Conservation (phyloP, 2,113 vertebrate species). For the Brachypteracias leptosomus region DNA sequence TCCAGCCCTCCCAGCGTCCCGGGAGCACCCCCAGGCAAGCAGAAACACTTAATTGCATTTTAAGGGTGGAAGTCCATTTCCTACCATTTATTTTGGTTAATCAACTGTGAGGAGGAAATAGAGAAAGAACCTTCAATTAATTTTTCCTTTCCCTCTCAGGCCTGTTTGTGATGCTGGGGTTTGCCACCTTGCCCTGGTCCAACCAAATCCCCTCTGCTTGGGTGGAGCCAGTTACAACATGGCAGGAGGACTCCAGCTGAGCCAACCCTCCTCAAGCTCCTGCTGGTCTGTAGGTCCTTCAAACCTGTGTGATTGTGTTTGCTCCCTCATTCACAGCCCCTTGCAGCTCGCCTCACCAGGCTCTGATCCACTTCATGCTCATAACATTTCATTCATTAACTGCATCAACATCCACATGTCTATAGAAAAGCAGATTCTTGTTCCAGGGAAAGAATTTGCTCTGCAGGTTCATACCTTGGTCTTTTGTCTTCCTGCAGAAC, state of each 20-base stretch:
- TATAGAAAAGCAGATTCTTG: neutral
- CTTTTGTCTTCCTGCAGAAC: neutral
- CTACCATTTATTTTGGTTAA: neutral
- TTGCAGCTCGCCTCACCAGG: neutral
- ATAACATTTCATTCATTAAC: neutral
- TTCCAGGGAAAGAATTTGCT: neutral
- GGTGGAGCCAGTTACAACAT: neutral
- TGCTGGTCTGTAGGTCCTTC: neutral
- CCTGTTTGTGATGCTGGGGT: neutral
- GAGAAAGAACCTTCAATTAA: neutral
- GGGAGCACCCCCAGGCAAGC: neutral
- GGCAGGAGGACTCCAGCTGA: neutral
- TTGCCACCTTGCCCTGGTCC: neutral
- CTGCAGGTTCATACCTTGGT: neutral
- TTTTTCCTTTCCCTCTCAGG: neutral
- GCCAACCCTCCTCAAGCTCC: neutral
- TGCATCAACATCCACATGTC: neutral
- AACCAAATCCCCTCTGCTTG: rapidly evolving
- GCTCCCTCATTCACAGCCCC: neutral
- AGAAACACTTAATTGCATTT: neutral
- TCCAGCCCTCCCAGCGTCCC: neutral
- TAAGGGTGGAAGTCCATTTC: neutral
- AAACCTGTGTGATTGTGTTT: neutral
- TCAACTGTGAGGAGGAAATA: neutral
- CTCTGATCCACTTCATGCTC: neutral